Evolutionary conservation across 2,797 vertebrate genomes (phyloP).

Genomic region (Knipowitschia caucasica): DNA sequence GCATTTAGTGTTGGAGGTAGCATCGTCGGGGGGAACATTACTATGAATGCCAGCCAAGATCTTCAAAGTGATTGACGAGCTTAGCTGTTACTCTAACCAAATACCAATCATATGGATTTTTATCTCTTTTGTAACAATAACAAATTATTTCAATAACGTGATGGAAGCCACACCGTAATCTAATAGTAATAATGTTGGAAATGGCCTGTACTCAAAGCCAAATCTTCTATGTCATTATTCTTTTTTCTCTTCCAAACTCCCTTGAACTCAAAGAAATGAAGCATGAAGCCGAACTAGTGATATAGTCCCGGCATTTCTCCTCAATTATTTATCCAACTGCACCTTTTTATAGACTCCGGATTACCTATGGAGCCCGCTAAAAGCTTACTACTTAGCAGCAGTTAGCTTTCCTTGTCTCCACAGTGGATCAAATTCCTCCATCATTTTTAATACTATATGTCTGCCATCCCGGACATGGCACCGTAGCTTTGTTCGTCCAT

Average conservation of each 20-base stretch:
- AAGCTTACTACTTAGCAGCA: constrained; percentile 59
- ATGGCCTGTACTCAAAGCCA: constrained; percentile 2
- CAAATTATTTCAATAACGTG: no score
- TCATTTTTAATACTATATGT: constrained; percentile 35
- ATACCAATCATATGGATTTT: no score
- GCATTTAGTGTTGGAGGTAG: not conserved
- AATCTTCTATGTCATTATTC: constrained; percentile 19
- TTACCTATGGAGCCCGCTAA: constrained; percentile 68
- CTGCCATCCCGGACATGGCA: constrained; percentile 48
- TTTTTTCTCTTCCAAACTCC: constrained; percentile 20
- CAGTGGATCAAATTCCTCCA: constrained; percentile 53
- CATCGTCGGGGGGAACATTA: not conserved
- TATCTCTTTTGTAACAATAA: no score
- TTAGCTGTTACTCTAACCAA: no score
- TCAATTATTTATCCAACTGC: constrained; percentile 66
- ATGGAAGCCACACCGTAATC: no score
- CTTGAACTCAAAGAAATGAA: constrained; percentile 42
- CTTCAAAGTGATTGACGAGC: not conserved
- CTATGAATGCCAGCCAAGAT: not conserved
- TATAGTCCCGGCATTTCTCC: constrained; percentile 60
- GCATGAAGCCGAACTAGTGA: constrained; percentile 55
- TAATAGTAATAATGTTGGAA: no score
- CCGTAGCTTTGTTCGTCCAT: constrained; percentile 60
- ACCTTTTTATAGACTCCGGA: constrained; percentile 61
- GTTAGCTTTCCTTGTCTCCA: constrained; percentile 45